Conservation (phyloP, 2,888 invertebrate genomes). For the Punctoribates punctum region DNA sequence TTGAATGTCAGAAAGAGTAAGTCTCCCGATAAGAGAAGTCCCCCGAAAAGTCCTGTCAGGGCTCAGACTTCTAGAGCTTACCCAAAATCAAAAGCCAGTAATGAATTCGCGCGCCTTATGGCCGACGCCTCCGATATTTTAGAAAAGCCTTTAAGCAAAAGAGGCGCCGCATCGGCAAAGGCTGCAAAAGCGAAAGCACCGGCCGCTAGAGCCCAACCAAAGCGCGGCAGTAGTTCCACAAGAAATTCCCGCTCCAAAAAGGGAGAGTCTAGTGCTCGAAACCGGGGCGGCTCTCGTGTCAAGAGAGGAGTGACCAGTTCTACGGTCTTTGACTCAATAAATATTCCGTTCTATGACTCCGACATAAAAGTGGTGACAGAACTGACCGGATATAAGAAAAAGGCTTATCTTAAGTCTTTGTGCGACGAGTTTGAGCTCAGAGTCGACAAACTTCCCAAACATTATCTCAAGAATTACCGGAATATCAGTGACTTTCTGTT, state of each 20-base stretch:
- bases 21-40: neutral
- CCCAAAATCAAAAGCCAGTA: neutral
- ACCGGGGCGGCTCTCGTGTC: neutral
- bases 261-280: neutral
- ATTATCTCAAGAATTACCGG: neutral
- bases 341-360: constrained; percentile 20
- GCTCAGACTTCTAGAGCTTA: neutral
- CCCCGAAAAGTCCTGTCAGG: neutral
- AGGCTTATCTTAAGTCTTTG: neutral
- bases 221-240: neutral
- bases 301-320: constrained; percentile 24
- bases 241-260: neutral
- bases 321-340: constrained; percentile 23
- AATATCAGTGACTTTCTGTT: neutral
- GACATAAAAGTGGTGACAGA: neutral
- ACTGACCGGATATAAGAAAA: constrained; percentile 24
- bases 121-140: neutral
- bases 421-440: neutral
- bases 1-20: constrained; percentile 14
- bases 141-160: constrained; percentile 1
- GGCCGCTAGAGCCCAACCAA: neutral
- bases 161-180: neutral
- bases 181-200: too few relatives aligned
- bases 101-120: constrained; percentile 2
- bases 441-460: neutral